These are phyloP conservation scores for Epinotia ramella DNA, from an alignment of 2,888 invertebrate genomes.

Conservation along the genomic window DNA sequence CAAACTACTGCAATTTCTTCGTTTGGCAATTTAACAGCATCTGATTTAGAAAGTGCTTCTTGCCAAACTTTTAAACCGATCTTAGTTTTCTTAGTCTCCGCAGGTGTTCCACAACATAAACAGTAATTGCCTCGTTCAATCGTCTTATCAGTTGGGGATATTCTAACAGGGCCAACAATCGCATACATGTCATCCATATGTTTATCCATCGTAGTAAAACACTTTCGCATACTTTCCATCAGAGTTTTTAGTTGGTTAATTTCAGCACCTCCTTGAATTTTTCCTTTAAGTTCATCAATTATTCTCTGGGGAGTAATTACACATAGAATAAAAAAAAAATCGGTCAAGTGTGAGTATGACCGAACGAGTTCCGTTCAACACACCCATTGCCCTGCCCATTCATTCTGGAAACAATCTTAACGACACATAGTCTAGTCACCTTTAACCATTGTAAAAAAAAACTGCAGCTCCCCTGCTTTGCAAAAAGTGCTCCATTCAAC, in stretches of 20 bases:
- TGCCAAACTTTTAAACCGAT: not conserved
- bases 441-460: no score
- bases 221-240: constrained; percentile 17
- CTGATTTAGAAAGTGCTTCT: not conserved
- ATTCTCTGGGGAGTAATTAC: constrained; percentile 18
- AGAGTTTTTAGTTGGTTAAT: constrained; percentile 7
- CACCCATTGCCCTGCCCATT: no score
- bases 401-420: no score
- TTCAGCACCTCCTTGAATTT: constrained; percentile 23
- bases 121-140: constrained; percentile 33
- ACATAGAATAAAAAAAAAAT: not conserved
- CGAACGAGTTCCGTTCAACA: no score
- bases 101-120: constrained; percentile 35
- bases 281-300: constrained; percentile 24
- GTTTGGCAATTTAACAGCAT: not conserved
- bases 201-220: constrained; percentile 17
- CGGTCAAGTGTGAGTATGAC: no score
- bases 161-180: constrained; percentile 30
- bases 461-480: no score
- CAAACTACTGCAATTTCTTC: not conserved
- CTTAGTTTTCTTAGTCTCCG: not conserved
- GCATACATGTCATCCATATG: constrained; percentile 23
- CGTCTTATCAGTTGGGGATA: constrained; percentile 12
- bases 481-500: no score
- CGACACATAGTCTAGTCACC: no score